These are phyloP conservation scores for Lamellibrachia luymesi DNA, from an alignment of 1,140 invertebrate genomes.

Conservation along the genomic window DNA sequence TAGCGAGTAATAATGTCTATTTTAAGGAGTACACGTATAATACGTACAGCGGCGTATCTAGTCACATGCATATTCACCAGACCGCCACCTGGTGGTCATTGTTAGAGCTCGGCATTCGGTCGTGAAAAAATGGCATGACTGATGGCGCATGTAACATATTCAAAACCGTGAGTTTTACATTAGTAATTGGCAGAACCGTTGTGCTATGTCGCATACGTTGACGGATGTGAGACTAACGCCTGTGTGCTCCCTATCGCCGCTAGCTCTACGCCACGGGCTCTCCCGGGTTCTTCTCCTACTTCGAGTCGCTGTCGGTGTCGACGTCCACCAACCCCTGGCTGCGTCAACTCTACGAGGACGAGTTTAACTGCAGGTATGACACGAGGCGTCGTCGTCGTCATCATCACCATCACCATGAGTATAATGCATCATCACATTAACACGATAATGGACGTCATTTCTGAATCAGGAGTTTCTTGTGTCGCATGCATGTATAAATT, in stretches of 20 bases:
- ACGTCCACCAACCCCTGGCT: neutral
- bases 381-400: neutral
- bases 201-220: neutral
- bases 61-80: neutral
- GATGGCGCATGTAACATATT: too few relatives aligned
- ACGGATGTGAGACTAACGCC: neutral
- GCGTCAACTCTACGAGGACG: neutral
- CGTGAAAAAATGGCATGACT: too few relatives aligned
- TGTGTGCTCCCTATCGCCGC: neutral
- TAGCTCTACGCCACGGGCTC: neutral
- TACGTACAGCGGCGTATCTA: too few relatives aligned
- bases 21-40: too few relatives aligned
- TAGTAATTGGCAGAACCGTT: neutral
- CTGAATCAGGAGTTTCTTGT: neutral
- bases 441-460: neutral
- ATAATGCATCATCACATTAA: neutral
- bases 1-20: neutral
- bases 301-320: neutral
- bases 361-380: neutral
- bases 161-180: too few relatives aligned
- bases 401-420: neutral
- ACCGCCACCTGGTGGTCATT: neutral
- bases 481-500: neutral
- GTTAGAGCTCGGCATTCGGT: neutral
- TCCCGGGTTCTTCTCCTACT: neutral